phyloP scores from a whole-genome alignment of 2,113 vertebrate species.

The Charadrius vociferus region DNA sequence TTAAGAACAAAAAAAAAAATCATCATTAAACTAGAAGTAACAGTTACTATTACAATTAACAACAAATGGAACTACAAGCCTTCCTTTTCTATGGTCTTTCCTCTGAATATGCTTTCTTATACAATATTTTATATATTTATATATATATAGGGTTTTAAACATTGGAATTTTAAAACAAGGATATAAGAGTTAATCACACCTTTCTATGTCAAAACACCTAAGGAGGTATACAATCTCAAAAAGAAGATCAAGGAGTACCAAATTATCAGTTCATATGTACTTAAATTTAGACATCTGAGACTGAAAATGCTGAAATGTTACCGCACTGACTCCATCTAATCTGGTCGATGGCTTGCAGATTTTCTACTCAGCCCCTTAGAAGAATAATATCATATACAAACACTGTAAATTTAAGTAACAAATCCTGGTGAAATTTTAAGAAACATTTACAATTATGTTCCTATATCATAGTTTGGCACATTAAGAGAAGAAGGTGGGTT shows the following conservation, averaged over 20 bases:
- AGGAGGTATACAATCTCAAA: not conserved
- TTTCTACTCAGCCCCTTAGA: not conserved
- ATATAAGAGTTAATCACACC: not conserved
- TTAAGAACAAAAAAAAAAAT: not conserved
- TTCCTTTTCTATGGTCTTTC: not conserved
- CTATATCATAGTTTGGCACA: not conserved
- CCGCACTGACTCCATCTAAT: not conserved
- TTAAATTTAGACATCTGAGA: not conserved
- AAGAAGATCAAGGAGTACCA: not conserved
- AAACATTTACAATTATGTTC: not conserved
- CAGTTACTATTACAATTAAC: not conserved
- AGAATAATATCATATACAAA: not conserved
- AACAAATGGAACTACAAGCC: not conserved
- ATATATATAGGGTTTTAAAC: not conserved
- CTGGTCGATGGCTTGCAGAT: not conserved
- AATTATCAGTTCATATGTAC: not conserved
- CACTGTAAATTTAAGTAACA: not conserved
- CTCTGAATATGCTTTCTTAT: not conserved
- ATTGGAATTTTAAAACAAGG: not conserved
- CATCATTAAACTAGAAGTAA: not conserved
- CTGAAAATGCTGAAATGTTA: not conserved
- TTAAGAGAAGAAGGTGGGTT: not conserved
- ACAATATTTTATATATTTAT: not conserved
- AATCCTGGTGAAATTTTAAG: not conserved
- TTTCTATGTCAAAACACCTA: not conserved